Percentiles rank a stretch among this genome's conserved stretches.
phyloP scores from a whole-genome alignment of 2,113 vertebrate species.

The Chascanopsetta lugubris region DNA sequence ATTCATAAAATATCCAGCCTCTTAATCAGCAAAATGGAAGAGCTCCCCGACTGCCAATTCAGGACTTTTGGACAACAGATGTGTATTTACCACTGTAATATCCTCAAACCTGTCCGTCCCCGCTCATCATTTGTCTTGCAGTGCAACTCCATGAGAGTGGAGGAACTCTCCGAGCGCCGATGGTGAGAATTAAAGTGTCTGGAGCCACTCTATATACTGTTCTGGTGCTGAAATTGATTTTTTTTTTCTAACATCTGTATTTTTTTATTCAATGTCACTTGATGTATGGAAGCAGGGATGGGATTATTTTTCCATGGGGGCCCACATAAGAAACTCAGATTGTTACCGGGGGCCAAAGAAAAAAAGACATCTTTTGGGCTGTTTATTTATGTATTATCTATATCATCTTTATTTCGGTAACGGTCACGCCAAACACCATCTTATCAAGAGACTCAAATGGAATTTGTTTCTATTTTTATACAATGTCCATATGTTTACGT shows the following conservation, averaged over 20 bases:
- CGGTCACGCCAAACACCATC: no score
- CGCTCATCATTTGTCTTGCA: slow-evolving; percentile 52
- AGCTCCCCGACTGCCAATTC: slow-evolving; percentile 57
- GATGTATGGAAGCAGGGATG: no score
- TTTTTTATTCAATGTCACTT: not conserved
- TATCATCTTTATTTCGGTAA: no score
- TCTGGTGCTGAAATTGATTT: not conserved
- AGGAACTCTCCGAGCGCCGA: slow-evolving; percentile 6
- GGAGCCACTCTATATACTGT: not conserved
- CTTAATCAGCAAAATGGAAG: slow-evolving; percentile 74
- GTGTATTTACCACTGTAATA: slow-evolving; percentile 58
- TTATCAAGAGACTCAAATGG: no score
- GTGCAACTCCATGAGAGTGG: slow-evolving; percentile 17
- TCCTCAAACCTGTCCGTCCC: slow-evolving; percentile 60
- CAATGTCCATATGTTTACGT: no score
- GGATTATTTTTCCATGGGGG: no score
- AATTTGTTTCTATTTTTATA: no score
- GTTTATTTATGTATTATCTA: no score
- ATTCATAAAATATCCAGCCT: slow-evolving; percentile 65
- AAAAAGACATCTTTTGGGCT: no score
- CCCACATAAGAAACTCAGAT: no score
- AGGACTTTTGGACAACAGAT: slow-evolving; percentile 66
- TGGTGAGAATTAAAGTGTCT: slow-evolving; percentile 25
- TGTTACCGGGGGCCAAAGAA: no score
- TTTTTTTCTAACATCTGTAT: not conserved